A percentile compares a stretch with the other conserved stretches of the same genome.
phyloP scores from a whole-genome alignment of 2,888 invertebrate species.

The Lobophora halterata region DNA sequence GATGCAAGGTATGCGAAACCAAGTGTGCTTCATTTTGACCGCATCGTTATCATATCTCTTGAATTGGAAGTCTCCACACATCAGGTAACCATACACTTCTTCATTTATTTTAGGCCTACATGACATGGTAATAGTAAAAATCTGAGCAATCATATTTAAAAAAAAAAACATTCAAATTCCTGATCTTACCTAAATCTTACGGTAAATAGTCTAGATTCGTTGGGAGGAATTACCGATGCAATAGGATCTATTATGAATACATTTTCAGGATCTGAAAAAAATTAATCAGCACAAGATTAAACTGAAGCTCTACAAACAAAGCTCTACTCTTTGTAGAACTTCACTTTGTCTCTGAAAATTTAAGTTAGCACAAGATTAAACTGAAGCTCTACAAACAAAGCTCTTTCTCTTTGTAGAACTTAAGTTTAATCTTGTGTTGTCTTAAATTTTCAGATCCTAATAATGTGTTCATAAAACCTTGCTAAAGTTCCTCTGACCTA shows the following conservation, averaged over 20 bases:
- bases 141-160: neutral
- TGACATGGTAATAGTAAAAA: neutral
- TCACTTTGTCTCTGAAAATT: too few relatives aligned
- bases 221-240: slow-evolving; percentile 56
- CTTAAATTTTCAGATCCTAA: too few relatives aligned
- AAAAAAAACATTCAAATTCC: too few relatives aligned
- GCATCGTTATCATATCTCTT: slow-evolving; percentile 40
- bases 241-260: slow-evolving; percentile 67
- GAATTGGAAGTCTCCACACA: slow-evolving; percentile 67
- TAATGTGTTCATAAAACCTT: too few relatives aligned
- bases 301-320: too few relatives aligned
- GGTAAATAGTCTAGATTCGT: slow-evolving; percentile 68
- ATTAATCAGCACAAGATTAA: too few relatives aligned
- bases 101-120: slow-evolving; percentile 60
- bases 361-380: too few relatives aligned
- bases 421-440: too few relatives aligned
- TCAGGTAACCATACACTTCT: slow-evolving; percentile 61
- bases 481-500: too few relatives aligned
- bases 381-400: too few relatives aligned
- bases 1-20: slow-evolving; percentile 71
- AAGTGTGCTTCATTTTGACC: slow-evolving; percentile 56
- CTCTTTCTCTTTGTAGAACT: too few relatives aligned
- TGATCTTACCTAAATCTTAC: slow-evolving; percentile 63
- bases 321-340: too few relatives aligned
- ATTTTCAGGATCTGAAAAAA: slow-evolving; percentile 65